phyloP scores from a whole-genome alignment of 2,113 vertebrate species.

The Motacilla alba region DNA sequence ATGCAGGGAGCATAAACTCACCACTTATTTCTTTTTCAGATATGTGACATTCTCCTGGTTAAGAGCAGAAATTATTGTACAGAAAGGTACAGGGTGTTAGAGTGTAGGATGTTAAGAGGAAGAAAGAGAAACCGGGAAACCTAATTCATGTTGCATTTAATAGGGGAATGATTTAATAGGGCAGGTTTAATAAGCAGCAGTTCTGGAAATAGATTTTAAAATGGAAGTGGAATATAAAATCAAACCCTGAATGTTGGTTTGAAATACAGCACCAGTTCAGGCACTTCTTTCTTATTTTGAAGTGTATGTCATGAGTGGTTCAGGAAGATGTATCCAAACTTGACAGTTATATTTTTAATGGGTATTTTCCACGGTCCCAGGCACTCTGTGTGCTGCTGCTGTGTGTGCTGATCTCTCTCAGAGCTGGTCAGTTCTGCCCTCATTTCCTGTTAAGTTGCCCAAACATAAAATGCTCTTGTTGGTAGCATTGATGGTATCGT shows the following conservation, averaged over 20 bases:
- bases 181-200: constrained; percentile 21
- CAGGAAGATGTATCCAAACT: neutral
- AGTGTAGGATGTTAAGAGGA: neutral
- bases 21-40: neutral
- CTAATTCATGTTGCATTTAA: neutral
- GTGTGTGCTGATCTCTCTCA: neutral
- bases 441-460: neutral
- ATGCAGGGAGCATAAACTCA: constrained; percentile 28
- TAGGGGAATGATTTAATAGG: constrained; percentile 15
- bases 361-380: neutral
- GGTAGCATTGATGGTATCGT: neutral
- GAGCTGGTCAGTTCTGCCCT: neutral
- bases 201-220: constrained; percentile 35
- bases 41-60: constrained; percentile 39
- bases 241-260: neutral
- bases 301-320: neutral
- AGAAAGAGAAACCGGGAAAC: neutral
- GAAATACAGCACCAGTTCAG: neutral
- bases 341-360: constrained; percentile 53
- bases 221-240: constrained; percentile 33
- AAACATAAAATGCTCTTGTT: neutral
- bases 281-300: neutral
- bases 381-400: neutral
- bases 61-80: constrained; percentile 40
- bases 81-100: neutral